Base-by-base conservation (phyloP, 2,888 invertebrate species). In the Petrophora chlorosata region DNA sequence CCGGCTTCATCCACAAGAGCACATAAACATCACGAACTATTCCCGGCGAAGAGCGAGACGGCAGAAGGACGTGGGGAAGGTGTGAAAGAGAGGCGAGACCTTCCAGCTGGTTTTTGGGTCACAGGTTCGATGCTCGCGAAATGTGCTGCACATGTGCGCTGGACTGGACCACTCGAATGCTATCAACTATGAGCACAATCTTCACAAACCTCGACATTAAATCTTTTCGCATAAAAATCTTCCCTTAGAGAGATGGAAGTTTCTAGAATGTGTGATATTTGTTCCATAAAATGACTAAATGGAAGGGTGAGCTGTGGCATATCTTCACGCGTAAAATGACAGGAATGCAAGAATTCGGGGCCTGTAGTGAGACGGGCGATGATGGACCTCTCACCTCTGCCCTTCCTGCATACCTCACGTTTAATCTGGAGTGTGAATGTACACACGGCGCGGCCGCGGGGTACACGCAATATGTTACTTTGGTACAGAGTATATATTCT, bases 51-150 rank as follows among this genome's bases (percentile, higher is more conserved):
- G 45, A 48, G 26, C 22, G 49, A 35, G 62, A 57, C 5, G 25
- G 35, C 2, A 8, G 10, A 15, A 42, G 28, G 48, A 32, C 17
- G 13, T 4, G 3, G 5, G 7, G 5, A 2, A 5, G 19, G 39
- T 19, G 29, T 3, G 29, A 39, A 19, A 1, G 39, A 14, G 29
- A 28, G 17, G 19, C 2, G 28, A 29, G 19, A 12, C 60, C 61
- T 54, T 41, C 59, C 57, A 64, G 56, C 56, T 57, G 70, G 71
- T 73, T 74, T 67, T 72, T 69, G 65, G 74, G 70, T 73, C 73
- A 74, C 51, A 63, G 62, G 74, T 74, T 73, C 70, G 72, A 65
- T 66, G 73, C 57, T 69, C 73, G 71, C 70, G 63, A 66, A 69
- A 67, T 54, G 63, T 53, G 38, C n/a, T 49, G 50, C 59, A 57